Evolutionary conservation across 2,113 vertebrate species (phyloP).

Genomic region (Centropus unirufus): DNA sequence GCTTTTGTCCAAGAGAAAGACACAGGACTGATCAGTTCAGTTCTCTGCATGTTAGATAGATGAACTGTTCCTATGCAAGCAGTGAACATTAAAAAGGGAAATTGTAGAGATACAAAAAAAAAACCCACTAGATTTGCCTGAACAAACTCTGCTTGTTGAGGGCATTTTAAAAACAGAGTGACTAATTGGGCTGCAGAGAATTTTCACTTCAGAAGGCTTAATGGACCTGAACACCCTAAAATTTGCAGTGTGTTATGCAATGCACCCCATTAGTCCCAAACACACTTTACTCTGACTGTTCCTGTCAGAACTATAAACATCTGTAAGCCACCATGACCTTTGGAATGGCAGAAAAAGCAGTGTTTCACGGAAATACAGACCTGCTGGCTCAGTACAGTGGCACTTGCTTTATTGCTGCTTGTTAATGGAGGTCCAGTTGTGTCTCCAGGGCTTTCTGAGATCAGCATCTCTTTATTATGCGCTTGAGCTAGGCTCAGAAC

Average conservation of each 20-base stretch:
- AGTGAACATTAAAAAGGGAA: not conserved
- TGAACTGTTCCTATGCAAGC: not conserved
- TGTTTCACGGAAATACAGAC: not conserved
- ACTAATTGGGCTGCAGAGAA: not conserved
- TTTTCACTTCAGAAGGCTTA: not conserved
- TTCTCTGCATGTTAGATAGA: not conserved
- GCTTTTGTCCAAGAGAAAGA: not conserved
- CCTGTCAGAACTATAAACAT: not conserved
- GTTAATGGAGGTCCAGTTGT: not conserved
- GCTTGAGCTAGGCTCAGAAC: not conserved
- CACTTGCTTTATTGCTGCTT: constrained; percentile 5
- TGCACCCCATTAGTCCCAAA: not conserved
- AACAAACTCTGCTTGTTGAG: not conserved
- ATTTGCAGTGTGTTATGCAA: not conserved
- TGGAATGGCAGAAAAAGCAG: not conserved
- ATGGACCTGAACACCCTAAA: not conserved
- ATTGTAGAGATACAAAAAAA: not conserved
- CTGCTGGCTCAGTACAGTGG: not conserved
- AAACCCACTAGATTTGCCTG: not conserved
- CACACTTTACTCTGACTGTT: not conserved
- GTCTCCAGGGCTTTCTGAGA: constrained; percentile 8
- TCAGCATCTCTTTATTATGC: not conserved
- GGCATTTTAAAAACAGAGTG: not conserved
- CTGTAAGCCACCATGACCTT: not conserved
- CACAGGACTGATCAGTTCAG: accelerated